Evolutionary conservation across 2,888 invertebrate species (phyloP).

Genomic region (Lasioglossum vierecki): DNA sequence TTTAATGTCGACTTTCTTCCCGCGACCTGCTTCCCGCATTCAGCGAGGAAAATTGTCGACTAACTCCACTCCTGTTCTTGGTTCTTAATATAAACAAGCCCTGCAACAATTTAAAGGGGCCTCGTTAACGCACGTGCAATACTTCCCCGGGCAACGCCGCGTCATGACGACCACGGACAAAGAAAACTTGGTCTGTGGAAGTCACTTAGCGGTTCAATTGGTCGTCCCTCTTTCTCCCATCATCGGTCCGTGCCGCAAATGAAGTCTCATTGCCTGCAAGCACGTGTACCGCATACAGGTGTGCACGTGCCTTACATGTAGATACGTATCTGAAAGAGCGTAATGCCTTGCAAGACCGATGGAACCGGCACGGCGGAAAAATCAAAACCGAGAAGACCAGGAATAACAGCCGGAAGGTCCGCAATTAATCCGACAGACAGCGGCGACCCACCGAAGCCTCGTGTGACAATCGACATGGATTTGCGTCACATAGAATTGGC

Average conservation of each 20-base stretch:
- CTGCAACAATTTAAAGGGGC: not conserved
- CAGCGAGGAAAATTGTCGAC: no score
- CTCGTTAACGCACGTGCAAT: not conserved
- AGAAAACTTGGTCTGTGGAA: not conserved
- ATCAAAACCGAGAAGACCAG: slow-evolving; percentile 36
- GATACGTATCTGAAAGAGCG: not conserved
- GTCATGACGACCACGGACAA: not conserved
- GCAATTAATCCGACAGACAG: slow-evolving; percentile 81
- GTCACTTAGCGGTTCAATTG: slow-evolving; percentile 9
- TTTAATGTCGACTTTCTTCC: no score
- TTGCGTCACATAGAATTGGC: slow-evolving; percentile 78
- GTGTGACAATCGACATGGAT: slow-evolving; percentile 71
- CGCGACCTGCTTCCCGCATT: no score
- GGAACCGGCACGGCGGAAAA: not conserved
- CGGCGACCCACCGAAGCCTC: slow-evolving; percentile 77
- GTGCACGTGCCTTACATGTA: slow-evolving; percentile 19
- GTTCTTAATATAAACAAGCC: not conserved
- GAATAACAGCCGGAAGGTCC: slow-evolving; percentile 52
- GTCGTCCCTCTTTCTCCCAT: slow-evolving; percentile 4
- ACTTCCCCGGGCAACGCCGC: not conserved
- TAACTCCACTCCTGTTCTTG: no score
- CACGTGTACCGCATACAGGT: slow-evolving; percentile 19
- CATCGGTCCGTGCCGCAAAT: not conserved
- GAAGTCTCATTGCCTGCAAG: slow-evolving; percentile 18
- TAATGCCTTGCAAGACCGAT: not conserved